Conservation (phyloP, 2,113 vertebrate species). For the Lepus americanus region DNA sequence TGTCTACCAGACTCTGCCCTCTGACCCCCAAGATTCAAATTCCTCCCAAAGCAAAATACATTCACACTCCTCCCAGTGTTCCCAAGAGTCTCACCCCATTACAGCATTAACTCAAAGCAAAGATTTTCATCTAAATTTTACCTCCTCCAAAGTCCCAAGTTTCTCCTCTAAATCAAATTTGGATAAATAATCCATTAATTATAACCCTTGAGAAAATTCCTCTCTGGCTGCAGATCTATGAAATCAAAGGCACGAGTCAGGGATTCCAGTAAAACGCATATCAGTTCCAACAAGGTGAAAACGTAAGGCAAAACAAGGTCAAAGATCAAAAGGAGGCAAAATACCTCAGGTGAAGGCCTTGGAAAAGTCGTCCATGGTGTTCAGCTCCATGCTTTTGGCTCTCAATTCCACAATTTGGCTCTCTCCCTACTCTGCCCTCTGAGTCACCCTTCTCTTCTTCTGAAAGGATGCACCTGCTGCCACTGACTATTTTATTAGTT, state of each 20-base stretch:
- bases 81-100: neutral
- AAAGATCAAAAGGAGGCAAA: neutral
- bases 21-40: neutral
- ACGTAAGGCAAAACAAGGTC: neutral
- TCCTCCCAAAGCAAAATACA: slow-evolving; percentile 7
- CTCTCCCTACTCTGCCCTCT: neutral
- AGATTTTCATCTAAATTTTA: slow-evolving; percentile 9
- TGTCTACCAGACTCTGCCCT: neutral
- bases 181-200: neutral
- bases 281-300: neutral
- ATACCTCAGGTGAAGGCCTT: neutral
- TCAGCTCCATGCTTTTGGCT: neutral
- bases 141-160: neutral
- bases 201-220: neutral
- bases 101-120: neutral
- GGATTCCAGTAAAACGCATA: neutral
- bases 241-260: slow-evolving; percentile 22
- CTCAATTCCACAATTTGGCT: neutral
- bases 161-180: slow-evolving; percentile 24
- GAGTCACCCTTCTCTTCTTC: neutral
- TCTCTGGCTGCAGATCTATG: neutral
- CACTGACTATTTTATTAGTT: neutral
- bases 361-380: neutral
- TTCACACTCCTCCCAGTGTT: neutral
- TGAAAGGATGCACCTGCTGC: neutral